Conservation (phyloP, 2,113 vertebrate species). For the Condylura cristata region DNA sequence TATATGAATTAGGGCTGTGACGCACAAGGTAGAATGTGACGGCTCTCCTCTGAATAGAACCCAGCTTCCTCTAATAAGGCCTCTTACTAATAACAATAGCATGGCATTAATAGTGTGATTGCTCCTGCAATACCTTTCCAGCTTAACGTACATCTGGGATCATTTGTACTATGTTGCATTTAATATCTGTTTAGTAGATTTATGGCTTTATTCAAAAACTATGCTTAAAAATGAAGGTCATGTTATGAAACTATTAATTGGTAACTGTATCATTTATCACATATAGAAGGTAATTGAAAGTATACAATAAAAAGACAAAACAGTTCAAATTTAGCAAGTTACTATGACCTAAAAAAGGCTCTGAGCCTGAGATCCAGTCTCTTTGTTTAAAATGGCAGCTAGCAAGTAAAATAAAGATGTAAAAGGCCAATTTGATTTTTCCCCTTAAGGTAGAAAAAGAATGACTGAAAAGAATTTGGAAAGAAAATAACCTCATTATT, state of each 20-base stretch:
- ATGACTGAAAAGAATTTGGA: slow-evolving; percentile 2
- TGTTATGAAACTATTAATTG: not conserved
- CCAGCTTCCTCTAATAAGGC: slow-evolving; percentile 41
- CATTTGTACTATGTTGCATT: not conserved
- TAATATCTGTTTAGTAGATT: not conserved
- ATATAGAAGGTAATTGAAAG: not conserved
- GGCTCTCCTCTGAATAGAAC: not conserved
- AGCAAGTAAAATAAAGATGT: not conserved
- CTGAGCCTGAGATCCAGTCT: not conserved
- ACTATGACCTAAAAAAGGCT: not conserved
- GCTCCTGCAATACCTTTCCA: not conserved
- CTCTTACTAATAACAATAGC: slow-evolving; percentile 27
- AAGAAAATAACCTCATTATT: slow-evolving; percentile 47
- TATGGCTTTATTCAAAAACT: not conserved
- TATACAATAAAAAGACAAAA: not conserved
- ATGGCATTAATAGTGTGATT: not conserved
- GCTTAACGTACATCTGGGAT: not conserved
- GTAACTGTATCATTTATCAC: not conserved
- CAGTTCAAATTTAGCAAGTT: not conserved
- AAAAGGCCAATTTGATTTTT: not conserved
- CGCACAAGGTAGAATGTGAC: not conserved
- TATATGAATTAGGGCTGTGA: slow-evolving; percentile 66
- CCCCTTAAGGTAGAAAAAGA: not conserved
- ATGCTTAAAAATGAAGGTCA: not conserved
- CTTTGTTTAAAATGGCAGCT: slow-evolving; percentile 42